These are phyloP conservation scores for Thunnus maccoyii DNA, from an alignment of 2,113 vertebrate species.

Conservation along the genomic window DNA sequence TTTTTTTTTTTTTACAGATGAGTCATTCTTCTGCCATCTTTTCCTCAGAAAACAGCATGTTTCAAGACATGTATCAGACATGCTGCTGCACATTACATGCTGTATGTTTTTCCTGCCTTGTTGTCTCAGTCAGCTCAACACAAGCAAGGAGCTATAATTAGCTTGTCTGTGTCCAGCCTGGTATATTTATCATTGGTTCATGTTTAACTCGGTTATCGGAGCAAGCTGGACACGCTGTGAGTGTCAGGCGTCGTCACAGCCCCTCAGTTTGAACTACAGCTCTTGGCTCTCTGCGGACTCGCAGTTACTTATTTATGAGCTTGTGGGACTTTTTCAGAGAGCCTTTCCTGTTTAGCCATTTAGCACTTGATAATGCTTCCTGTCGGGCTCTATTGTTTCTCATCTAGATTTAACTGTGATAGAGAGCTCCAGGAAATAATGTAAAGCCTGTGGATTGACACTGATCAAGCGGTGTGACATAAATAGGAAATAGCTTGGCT, in stretches of 20 bases:
- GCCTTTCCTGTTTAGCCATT: constrained; percentile 69
- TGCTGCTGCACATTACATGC: neutral
- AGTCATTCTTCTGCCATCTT: neutral
- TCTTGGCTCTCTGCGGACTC: constrained; percentile 3
- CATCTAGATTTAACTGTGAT: constrained; percentile 56
- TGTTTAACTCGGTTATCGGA: constrained; percentile 80
- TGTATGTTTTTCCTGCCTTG: constrained; percentile 3
- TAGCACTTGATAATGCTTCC: constrained; percentile 61
- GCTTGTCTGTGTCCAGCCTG: constrained; percentile 46
- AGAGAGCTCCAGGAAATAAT: constrained; percentile 36
- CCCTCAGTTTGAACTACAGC: constrained; percentile 31
- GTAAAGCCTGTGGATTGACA: constrained; percentile 35
- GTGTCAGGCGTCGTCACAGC: constrained; percentile 22
- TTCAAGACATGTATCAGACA: neutral
- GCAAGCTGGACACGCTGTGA: constrained; percentile 25
- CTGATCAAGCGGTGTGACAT: constrained; percentile 16
- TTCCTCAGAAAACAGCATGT: neutral
- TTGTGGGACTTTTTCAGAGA: constrained; percentile 36
- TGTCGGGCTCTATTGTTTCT: constrained; percentile 65
- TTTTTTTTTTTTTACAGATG: neutral
- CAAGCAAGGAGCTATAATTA: constrained; percentile 72
- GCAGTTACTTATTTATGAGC: constrained; percentile 73
- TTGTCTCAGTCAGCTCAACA: constrained; percentile 37
- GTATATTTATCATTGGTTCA: constrained; percentile 73
- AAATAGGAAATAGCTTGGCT: constrained; percentile 60